Evolutionary conservation across 2,888 invertebrate species (phyloP).

Genomic region (Erannis defoliaria): DNA sequence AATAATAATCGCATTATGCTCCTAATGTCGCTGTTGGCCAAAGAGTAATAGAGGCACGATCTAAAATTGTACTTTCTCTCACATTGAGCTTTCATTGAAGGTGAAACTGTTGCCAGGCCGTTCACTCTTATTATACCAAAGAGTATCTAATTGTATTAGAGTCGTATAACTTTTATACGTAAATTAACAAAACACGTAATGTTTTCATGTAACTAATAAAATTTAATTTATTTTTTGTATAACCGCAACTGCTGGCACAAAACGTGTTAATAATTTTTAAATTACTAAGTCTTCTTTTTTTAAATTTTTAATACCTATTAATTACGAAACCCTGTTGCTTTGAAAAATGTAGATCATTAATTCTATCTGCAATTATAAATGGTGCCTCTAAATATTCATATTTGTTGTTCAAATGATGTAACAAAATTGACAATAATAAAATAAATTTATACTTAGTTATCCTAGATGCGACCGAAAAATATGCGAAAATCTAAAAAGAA

Average conservation of each 20-base stretch:
- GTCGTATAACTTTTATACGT: slow-evolving; percentile 14
- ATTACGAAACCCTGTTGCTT: too few relatives aligned
- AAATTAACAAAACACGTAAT: not conserved
- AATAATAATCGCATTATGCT: slow-evolving; percentile 24
- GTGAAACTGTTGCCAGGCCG: slow-evolving; percentile 36
- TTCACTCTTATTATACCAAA: slow-evolving; percentile 43
- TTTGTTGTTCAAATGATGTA: too few relatives aligned
- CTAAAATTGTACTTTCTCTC: slow-evolving; percentile 36
- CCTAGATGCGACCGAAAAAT: too few relatives aligned
- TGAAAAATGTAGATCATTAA: too few relatives aligned
- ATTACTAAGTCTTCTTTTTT: slow-evolving; percentile 88
- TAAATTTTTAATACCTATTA: slow-evolving; percentile 87
- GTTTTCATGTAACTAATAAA: slow-evolving; percentile 70
- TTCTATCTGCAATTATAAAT: too few relatives aligned
- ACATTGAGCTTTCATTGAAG: slow-evolving; percentile 24
- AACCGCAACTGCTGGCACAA: slow-evolving; percentile 91
- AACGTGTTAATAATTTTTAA: slow-evolving; percentile 86
- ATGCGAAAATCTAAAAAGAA: too few relatives aligned
- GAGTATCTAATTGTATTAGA: slow-evolving; percentile 21
- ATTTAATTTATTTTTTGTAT: slow-evolving; percentile 87
- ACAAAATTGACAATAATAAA: too few relatives aligned
- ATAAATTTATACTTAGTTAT: too few relatives aligned
- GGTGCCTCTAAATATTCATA: too few relatives aligned
- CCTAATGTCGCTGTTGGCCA: slow-evolving; percentile 15
- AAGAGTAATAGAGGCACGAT: slow-evolving; percentile 13